Percentiles rank a stretch among this genome's conserved stretches.
These are phyloP conservation scores for Tarsius wallacei DNA, from an alignment of 2,797 vertebrate genomes.

Conservation along the genomic window DNA sequence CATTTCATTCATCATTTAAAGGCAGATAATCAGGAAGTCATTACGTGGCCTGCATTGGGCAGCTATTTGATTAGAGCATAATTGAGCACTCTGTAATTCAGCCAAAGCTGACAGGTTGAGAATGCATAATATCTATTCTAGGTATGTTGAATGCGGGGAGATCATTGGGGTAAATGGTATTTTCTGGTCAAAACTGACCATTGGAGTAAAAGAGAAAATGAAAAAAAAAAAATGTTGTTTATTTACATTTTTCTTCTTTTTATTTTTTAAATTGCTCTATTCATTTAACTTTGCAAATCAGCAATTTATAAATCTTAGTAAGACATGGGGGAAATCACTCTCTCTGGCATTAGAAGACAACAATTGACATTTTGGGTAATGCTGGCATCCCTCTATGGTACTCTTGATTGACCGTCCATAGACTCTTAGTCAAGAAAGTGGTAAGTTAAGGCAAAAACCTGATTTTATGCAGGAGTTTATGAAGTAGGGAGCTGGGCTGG, in stretches of 20 bases:
- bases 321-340: not conserved
- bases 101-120: slow-evolving; percentile 91
- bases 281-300: slow-evolving; percentile 69
- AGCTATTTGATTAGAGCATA: slow-evolving; percentile 94
- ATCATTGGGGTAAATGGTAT: slow-evolving; percentile 78
- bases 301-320: not conserved
- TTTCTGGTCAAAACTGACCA: slow-evolving; percentile 83
- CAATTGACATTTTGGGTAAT: not conserved
- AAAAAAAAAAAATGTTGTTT: not conserved
- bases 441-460: not conserved
- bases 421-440: not conserved
- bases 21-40: slow-evolving; percentile 99
- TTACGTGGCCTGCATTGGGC: slow-evolving; percentile 96
- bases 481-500: not conserved
- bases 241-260: not conserved
- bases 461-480: not conserved
- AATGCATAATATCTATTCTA: slow-evolving; percentile 90
- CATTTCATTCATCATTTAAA: slow-evolving; percentile 99
- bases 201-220: slow-evolving; percentile 16
- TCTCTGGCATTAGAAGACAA: slow-evolving; percentile 29
- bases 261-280: not conserved
- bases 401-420: not conserved
- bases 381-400: not conserved
- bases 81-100: slow-evolving; percentile 92
- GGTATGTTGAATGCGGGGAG: slow-evolving; percentile 84